Base-by-base conservation (phyloP, 2,797 vertebrate genomes). In the Myoxocephalus aenaeus region DNA sequence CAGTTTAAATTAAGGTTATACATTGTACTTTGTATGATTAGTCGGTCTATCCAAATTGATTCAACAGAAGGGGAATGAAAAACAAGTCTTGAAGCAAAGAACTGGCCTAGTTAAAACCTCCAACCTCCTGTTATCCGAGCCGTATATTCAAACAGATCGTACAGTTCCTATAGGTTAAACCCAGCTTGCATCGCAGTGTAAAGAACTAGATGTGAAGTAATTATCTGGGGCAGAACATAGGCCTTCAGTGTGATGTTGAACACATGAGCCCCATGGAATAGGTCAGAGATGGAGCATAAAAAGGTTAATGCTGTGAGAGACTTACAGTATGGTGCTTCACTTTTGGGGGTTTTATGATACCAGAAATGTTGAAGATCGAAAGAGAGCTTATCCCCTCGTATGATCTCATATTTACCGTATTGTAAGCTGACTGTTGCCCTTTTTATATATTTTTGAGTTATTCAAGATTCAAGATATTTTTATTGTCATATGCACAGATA, bases 211-310 rank as follows among this genome's bases (percentile, higher is more conserved):
- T 70, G 76, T 77, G 86, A 84, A 44, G 62, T 73, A 42, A 71
- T 53, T 81, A 82, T 81, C 77, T 86, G 75, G 82, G 73, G 75
- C 73, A 86, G 81, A 86, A 61, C 66, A 75, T n/a, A n/a, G 4
- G 46, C 17, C 46, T 70, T 18, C 48, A 78, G 51, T 20, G n/a
- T 61, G 51, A 51, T 62, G 50, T 56, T 54, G 32, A 76, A 79
- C 63, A 80, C 29, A 74, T 80, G 64, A 73, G 56, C 42, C 65
- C 40, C 34, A 29, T 83, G 56, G 76, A 80, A 79, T 70, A 86
- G 85, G 85, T 84, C 81, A 82, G 56, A 83, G 76, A 29, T 53
- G 69, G 62, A 81, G 70, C 20, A 64, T 77, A 75, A 76, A 83
- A 84, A 80, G 85, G 71, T 85, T 83, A 62, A 57, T 54, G 66